A percentile compares a stretch with the other conserved stretches of the same genome.
These are phyloP conservation scores for Taenioides sp. DNA, from an alignment of 2,797 vertebrate genomes.

Conservation along the genomic window DNA sequence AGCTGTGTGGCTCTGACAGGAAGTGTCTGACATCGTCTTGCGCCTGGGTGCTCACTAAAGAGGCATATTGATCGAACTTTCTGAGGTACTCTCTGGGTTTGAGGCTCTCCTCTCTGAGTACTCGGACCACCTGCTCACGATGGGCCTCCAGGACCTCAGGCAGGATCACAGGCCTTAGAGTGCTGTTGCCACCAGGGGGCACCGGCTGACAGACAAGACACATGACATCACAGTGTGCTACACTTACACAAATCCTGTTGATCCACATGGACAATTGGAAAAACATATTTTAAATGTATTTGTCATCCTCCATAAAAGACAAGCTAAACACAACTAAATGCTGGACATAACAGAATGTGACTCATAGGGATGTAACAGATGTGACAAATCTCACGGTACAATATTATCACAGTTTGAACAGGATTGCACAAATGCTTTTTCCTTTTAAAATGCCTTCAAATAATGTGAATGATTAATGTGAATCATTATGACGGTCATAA, in stretches of 20 bases:
- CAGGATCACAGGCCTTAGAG: slow-evolving; percentile 83
- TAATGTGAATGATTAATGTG: too few species aligned
- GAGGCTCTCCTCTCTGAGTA: slow-evolving; percentile 75
- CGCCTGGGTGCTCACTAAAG: slow-evolving; percentile 80
- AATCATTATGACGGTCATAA: too few species aligned
- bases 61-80: slow-evolving; percentile 83
- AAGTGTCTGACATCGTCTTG: slow-evolving; percentile 81
- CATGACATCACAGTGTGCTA: neutral
- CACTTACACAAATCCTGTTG: neutral
- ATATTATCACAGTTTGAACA: too few species aligned
- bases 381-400: too few species aligned
- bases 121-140: slow-evolving; percentile 71
- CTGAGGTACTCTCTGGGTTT: slow-evolving; percentile 76
- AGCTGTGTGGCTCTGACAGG: slow-evolving; percentile 77
- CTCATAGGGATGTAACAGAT: too few species aligned
- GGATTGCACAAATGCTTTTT: too few species aligned
- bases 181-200: slow-evolving; percentile 44
- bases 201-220: slow-evolving; percentile 58
- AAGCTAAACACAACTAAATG: too few species aligned
- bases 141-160: slow-evolving; percentile 79
- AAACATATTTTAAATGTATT: too few species aligned
- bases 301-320: too few species aligned
- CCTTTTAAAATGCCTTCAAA: too few species aligned
- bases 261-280: too few species aligned
- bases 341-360: too few species aligned